Conservation (phyloP, 2,113 vertebrate genomes). For the Oncorhynchus mykiss region DNA sequence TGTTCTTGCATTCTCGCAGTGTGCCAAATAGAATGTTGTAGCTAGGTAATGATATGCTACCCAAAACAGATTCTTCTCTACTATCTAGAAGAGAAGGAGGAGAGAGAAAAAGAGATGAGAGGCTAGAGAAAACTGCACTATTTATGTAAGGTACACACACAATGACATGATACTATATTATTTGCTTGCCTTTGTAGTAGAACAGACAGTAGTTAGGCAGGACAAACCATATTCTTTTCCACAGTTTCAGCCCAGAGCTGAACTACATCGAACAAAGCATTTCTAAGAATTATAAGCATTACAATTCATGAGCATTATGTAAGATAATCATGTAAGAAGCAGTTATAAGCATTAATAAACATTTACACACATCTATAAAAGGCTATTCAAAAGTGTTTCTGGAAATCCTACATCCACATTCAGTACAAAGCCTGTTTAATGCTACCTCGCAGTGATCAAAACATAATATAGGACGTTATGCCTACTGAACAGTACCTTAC, state of each 20-base stretch:
- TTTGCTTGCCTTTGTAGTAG: slow-evolving; percentile 77
- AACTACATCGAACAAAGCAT: slow-evolving; percentile 68
- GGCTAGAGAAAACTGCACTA: no score
- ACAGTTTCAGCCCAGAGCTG: slow-evolving; percentile 85
- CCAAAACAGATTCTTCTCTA: slow-evolving; percentile 84
- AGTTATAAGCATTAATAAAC: no score
- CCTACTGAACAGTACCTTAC: slow-evolving; percentile 60
- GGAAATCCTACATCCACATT: no score
- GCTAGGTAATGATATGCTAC: slow-evolving; percentile 87
- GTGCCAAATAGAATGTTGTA: slow-evolving; percentile 84
- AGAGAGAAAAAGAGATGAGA: not conserved
- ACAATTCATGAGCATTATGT: no score
- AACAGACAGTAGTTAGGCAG: slow-evolving; percentile 88
- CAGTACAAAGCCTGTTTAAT: slow-evolving; percentile 64
- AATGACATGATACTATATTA: no score
- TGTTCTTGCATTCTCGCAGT: slow-evolving; percentile 80
- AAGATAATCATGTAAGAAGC: no score
- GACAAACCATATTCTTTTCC: slow-evolving; percentile 92
- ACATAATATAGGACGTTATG: slow-evolving; percentile 5
- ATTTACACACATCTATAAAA: no score
- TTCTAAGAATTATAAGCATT: no score
- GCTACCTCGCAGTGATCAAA: not conserved
- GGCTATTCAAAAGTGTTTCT: slow-evolving; percentile 24
- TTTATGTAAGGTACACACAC: no score
- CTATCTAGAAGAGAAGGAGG: slow-evolving; percentile 74